Conservation (phyloP, 2,888 invertebrate genomes). For the Perdita meconis region DNA sequence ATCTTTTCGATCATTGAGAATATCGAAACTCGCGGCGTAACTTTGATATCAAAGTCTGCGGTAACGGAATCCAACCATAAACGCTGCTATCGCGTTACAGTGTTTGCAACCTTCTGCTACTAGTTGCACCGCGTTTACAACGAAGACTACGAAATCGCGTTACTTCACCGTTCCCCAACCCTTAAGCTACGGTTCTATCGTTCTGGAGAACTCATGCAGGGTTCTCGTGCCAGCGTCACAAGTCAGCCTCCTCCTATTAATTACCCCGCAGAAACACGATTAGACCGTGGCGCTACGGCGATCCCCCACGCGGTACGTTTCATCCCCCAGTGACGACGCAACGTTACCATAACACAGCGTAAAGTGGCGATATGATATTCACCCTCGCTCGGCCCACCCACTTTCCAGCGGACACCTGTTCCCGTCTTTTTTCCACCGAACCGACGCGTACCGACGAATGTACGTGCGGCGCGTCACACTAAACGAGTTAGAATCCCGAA, state of each 20-base stretch:
- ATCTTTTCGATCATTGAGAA: neutral
- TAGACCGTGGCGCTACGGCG: constrained; percentile 52
- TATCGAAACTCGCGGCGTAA: neutral
- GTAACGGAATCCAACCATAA: neutral
- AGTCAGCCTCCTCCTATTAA: constrained; percentile 60
- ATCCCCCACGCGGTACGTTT: constrained; percentile 8
- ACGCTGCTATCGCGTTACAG: no score
- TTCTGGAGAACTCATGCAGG: neutral
- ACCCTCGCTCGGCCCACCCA: constrained; percentile 74
- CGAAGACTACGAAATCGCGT: no score
- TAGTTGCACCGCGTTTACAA: no score
- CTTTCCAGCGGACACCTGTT: constrained; percentile 80
- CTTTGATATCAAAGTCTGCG: neutral
- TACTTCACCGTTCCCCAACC: neutral
- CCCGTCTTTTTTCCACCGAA: constrained; percentile 41
- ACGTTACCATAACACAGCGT: constrained; percentile 72
- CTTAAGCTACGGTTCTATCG: constrained; percentile 1
- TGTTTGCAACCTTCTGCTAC: no score
- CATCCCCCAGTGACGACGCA: constrained; percentile 41
- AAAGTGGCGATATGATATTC: constrained; percentile 81
- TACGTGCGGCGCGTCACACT: constrained; percentile 47
- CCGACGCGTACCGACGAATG: neutral
- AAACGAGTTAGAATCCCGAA: constrained; percentile 68
- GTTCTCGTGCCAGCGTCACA: constrained; percentile 34
- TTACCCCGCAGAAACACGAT: constrained; percentile 65